Percentiles rank a stretch among this genome's conserved stretches.
phyloP scores from a whole-genome alignment of 1,140 invertebrate genomes.

The Leptopilina boulardi region DNA sequence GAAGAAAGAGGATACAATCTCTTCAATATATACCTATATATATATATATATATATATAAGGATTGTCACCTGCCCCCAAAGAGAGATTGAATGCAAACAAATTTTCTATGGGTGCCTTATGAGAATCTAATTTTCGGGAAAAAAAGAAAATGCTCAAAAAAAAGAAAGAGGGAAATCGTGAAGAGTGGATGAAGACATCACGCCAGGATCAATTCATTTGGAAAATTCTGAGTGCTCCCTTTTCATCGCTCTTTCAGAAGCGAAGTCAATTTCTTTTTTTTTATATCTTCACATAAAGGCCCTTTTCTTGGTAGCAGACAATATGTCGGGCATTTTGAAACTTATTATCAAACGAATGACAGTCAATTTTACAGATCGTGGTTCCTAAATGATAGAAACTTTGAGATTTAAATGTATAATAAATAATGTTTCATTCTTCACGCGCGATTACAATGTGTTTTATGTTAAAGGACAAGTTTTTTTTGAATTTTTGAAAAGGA shows the following conservation, averaged over 20 bases:
- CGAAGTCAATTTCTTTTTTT: conserved; percentile 42
- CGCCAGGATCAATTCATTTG: conserved; percentile 64
- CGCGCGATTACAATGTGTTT: background rate
- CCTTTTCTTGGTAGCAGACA: conserved; percentile 4
- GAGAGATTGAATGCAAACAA: conserved; percentile 67
- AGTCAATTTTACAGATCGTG: conserved; percentile 29
- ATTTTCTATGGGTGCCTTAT: conserved; percentile 68
- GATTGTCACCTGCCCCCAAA: conserved; percentile 62
- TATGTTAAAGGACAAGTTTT: background rate
- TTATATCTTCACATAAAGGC: conserved; percentile 36
- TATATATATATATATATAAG: too few species aligned
- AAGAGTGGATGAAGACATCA: conserved; percentile 38
- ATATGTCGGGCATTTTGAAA: background rate
- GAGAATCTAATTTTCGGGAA: conserved; percentile 70
- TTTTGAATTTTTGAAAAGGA: background rate
- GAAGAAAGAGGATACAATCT: conserved; percentile 47
- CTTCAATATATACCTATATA: too few species aligned
- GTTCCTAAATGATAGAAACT: background rate
- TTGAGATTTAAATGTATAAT: conserved; percentile 8
- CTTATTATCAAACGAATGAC: conserved; percentile 26
- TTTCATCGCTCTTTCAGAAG: conserved; percentile 41
- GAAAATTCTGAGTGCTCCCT: conserved; percentile 53
- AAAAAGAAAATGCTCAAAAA: conserved; percentile 42
- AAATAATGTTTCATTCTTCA: background rate
- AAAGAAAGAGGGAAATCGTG: conserved; percentile 38